Evolutionary conservation across 2,113 vertebrate genomes (phyloP).

Genomic region (Phrynosoma platyrhinos): DNA sequence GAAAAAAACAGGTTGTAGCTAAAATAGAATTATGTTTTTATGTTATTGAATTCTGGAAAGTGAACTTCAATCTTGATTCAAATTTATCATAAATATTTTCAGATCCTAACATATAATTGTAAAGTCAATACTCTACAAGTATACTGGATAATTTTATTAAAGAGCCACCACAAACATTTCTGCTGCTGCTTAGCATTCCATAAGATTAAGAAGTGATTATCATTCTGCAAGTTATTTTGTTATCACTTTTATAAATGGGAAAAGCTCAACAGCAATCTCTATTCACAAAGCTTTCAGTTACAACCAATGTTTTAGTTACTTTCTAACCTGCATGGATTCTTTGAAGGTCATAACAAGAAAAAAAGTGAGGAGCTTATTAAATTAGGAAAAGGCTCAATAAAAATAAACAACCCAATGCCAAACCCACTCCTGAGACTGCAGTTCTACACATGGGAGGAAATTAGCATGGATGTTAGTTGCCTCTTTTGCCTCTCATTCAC

Average conservation of each 20-base stretch:
- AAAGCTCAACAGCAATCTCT: constrained; percentile 29
- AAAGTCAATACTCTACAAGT: neutral
- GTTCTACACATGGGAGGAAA: neutral
- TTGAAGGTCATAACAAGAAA: constrained; percentile 47
- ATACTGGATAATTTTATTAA: neutral
- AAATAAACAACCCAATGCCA: neutral
- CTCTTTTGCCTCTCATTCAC: neutral
- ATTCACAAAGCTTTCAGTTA: constrained; percentile 34
- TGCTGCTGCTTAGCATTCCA: constrained; percentile 23
- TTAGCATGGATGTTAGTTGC: neutral
- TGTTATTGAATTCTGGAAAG: neutral
- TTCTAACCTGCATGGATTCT: constrained; percentile 25
- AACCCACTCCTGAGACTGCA: neutral
- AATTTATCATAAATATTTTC: neutral
- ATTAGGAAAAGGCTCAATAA: constrained; percentile 36
- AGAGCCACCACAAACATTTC: constrained; percentile 23
- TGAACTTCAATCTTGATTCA: neutral
- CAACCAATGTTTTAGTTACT: neutral
- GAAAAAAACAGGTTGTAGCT: neutral
- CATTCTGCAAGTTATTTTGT: constrained; percentile 3
- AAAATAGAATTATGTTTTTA: neutral
- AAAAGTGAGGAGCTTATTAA: neutral
- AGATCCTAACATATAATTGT: neutral
- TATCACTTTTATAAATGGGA: constrained; percentile 46
- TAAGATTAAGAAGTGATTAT: constrained; percentile 13